phyloP scores from a whole-genome alignment of 1,140 invertebrate genomes.

The Diachasmimorpha longicaudata region DNA sequence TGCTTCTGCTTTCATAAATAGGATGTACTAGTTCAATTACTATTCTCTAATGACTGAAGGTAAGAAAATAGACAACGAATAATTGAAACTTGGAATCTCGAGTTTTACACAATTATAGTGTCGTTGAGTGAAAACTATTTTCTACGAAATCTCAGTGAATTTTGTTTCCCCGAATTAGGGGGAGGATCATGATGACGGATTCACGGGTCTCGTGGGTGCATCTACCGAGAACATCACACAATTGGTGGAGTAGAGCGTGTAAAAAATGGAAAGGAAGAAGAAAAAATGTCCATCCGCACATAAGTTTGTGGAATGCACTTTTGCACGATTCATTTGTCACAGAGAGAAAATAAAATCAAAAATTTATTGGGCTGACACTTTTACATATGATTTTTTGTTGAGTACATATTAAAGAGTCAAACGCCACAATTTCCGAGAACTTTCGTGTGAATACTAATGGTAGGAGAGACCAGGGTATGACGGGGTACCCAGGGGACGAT shows the following conservation, averaged over 20 bases:
- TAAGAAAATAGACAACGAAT: background rate
- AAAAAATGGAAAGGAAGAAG: background rate
- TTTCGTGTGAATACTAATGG: background rate
- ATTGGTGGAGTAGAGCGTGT: background rate
- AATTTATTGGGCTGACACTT: background rate
- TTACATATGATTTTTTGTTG: background rate
- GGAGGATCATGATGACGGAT: background rate
- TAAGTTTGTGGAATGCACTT: background rate
- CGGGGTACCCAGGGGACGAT: too few relatives aligned
- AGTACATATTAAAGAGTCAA: background rate
- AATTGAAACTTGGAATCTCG: background rate
- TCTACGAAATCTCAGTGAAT: background rate
- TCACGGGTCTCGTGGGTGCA: background rate
- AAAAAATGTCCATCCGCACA: slow-evolving; percentile 2
- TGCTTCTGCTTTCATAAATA: too few relatives aligned
- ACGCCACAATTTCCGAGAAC: background rate
- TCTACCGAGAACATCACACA: background rate
- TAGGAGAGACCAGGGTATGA: too few relatives aligned
- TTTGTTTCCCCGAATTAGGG: background rate
- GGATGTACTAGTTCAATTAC: background rate
- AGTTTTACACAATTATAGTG: background rate
- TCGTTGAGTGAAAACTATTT: slow-evolving; percentile 11
- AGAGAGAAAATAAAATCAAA: background rate
- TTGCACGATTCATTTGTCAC: background rate
- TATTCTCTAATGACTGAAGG: background rate